A percentile compares a stretch with the other conserved stretches of the same genome.
Evolutionary conservation across 2,888 invertebrate species (phyloP).

Genomic region (Eilema griseolum): DNA sequence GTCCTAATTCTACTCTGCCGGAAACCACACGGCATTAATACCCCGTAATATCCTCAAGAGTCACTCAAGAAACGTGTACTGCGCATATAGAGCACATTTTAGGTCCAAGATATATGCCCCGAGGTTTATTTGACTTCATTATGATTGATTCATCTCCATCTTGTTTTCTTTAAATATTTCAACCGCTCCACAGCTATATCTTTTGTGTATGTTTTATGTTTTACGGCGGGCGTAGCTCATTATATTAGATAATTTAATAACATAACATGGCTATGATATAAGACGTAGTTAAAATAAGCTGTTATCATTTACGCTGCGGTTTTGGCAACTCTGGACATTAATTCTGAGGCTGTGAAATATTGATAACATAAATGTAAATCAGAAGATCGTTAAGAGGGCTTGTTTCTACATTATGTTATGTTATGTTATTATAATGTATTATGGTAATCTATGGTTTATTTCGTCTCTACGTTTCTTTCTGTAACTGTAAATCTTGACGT

Average conservation of each 20-base stretch:
- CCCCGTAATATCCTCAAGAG: no score
- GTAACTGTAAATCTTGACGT: neutral
- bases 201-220: neutral
- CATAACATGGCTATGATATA: slow-evolving; percentile 17
- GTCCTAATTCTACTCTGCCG: no score
- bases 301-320: neutral
- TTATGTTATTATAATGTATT: neutral
- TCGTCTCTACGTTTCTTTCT: neutral
- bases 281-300: slow-evolving; percentile 22
- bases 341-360: neutral
- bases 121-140: slow-evolving; percentile 53
- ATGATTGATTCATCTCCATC: slow-evolving; percentile 45
- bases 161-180: slow-evolving; percentile 35
- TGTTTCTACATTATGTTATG: neutral
- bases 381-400: neutral
- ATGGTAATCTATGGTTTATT: neutral
- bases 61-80: no score
- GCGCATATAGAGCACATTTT: no score
- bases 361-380: neutral
- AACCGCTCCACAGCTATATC: slow-evolving; percentile 4
- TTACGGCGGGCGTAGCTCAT: slow-evolving; percentile 6
- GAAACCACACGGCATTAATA: no score
- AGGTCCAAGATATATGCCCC: no score
- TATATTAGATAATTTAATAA: slow-evolving; percentile 12
- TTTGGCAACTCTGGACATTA: neutral